Conservation (phyloP, 2,888 invertebrate genomes). For the Hybos culiciformis region DNA sequence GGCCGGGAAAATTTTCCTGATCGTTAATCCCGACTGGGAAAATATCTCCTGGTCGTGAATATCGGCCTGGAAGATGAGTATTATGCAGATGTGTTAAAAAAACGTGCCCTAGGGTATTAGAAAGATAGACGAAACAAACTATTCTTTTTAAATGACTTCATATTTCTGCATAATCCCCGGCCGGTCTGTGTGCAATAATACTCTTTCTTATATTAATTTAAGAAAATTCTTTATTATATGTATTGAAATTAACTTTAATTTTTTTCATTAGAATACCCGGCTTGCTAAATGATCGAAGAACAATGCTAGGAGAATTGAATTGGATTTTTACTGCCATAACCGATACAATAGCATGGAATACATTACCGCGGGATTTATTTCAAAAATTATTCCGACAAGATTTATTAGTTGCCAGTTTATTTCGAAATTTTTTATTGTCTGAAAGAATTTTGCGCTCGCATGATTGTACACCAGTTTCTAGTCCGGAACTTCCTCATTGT, state of each 20-base stretch:
- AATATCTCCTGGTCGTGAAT: too few relatives aligned
- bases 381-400: slow-evolving; percentile 96
- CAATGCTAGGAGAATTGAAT: slow-evolving; percentile 96
- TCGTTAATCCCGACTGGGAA: too few relatives aligned
- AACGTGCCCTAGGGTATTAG: too few relatives aligned
- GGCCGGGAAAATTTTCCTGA: too few relatives aligned
- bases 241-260: slow-evolving; percentile 15
- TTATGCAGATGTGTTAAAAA: too few relatives aligned
- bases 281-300: slow-evolving; percentile 81
- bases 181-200: too few relatives aligned
- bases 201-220: slow-evolving; percentile 2
- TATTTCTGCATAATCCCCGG: too few relatives aligned
- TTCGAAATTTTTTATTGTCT: slow-evolving; percentile 92
- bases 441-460: slow-evolving; percentile 92
- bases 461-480: slow-evolving; percentile 93
- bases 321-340: slow-evolving; percentile 99
- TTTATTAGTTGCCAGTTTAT: slow-evolving; percentile 92
- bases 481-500: slow-evolving; percentile 82
- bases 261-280: slow-evolving; percentile 69
- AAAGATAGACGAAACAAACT: too few relatives aligned
- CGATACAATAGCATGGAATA: slow-evolving; percentile 99
- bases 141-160: too few relatives aligned
- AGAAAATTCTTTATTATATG: slow-evolving; percentile 1
- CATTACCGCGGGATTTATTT: slow-evolving; percentile 84
- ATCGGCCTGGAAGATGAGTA: too few relatives aligned